Base-by-base conservation (phyloP, 2,888 invertebrate genomes). In the Omphaloscelis lunosa region DNA sequence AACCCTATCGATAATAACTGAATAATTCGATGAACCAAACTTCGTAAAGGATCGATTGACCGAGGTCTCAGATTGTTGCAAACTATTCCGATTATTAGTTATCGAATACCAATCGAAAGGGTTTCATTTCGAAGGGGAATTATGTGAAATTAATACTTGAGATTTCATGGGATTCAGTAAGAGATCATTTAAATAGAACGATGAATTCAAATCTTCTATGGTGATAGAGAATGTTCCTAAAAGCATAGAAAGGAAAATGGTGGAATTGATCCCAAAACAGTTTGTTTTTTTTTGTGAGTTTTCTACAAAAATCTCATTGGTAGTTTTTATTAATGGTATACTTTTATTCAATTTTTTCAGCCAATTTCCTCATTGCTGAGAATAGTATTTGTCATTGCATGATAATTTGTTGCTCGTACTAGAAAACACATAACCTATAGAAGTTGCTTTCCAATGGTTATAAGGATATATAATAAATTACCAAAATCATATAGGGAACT, bases 21-120 rank as follows among this genome's bases (percentile, higher is more conserved):
- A 82, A 82, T 83, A 88, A 88, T 86, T 87, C 65, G 75, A 86
- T 85, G 76, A 79, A 85, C 61, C 77, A 83, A 88, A 88, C 82
- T 80, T 75, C 69, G 75, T 83, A 73, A 82, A 85, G 83, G 82
- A 81, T 82, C 87, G 82, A 88, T 90, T 84, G 82, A 80, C 75
- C 82, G 73, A 87, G 77, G 77, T 86, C 77, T 85, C 88, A 83
- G 80, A 90, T 87, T 90, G 91, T 92, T 92, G 77, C 77, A 77
- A 92, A 92, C 92, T 92, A 91, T 92, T 91, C 86, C 86, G 89
- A 90, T 92, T 90, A 90, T 88, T 86, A 86, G 84, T 89, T 89
- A 90, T 90, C 86, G 88, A 88, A 87, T 87, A 88, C 87, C 86
- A 84, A 89, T 90, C 84, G 75, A 86, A 80, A 86, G 83, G 86